phyloP scores from a whole-genome alignment of 2,113 vertebrate genomes.

The Prochilodus magdalenae region DNA sequence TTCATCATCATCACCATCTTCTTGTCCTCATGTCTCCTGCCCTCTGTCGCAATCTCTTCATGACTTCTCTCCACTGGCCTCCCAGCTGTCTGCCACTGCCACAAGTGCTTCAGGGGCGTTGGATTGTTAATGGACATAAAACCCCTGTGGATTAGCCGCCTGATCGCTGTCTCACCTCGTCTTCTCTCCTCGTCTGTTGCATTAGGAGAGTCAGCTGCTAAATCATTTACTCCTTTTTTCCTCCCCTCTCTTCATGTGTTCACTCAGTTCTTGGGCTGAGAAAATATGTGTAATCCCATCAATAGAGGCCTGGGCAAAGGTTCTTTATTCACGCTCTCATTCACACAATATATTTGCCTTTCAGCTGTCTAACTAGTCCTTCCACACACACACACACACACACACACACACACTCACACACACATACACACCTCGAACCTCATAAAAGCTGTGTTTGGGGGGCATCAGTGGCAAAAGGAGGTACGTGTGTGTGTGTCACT shows the following conservation, averaged over 20 bases:
- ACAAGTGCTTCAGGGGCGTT: constrained; percentile 63
- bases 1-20: not conserved
- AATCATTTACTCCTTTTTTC: constrained; percentile 67
- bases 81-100: constrained; percentile 53
- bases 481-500: constrained; percentile 28
- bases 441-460: constrained; percentile 40
- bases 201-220: constrained; percentile 60
- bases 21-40: not conserved
- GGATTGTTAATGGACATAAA: constrained; percentile 69
- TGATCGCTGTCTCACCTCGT: constrained; percentile 51
- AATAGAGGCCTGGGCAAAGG: constrained; percentile 49
- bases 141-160: constrained; percentile 68
- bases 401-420: no score
- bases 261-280: constrained; percentile 42
- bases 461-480: constrained; percentile 15
- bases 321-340: constrained; percentile 55
- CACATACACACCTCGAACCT: constrained; percentile 35
- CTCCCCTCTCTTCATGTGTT: constrained; percentile 46
- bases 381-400: constrained; percentile 13
- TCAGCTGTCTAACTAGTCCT: constrained; percentile 11
- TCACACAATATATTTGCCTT: constrained; percentile 52
- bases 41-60: not conserved
- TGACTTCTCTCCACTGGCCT: not conserved
- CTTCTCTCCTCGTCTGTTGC: constrained; percentile 53
- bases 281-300: constrained; percentile 63